phyloP scores from a whole-genome alignment of 92 coral and sea anemone species.

The Actinernus sp. region DNA sequence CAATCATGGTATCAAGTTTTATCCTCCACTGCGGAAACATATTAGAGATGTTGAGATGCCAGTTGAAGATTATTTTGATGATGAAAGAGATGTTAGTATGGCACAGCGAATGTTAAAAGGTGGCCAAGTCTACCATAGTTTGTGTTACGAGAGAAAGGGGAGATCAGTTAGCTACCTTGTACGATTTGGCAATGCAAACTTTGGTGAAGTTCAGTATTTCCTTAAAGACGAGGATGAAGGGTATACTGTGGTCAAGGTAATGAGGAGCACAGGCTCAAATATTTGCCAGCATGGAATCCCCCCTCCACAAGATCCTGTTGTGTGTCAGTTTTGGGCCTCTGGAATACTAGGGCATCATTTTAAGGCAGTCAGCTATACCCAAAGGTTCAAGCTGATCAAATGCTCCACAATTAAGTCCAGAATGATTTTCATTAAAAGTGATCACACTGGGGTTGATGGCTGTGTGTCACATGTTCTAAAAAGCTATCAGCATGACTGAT shows the following conservation, averaged over 20 bases:
- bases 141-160: slow-evolving; percentile 36
- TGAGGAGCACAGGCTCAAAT: slow-evolving; percentile 31
- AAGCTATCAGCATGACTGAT: no score
- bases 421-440: slow-evolving; percentile 47
- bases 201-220: slow-evolving; percentile 64
- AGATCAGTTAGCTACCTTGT: slow-evolving; percentile 67
- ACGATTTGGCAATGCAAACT: slow-evolving; percentile 14
- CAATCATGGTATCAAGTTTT: slow-evolving; percentile 35
- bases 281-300: slow-evolving; percentile 42
- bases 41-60: slow-evolving; percentile 22
- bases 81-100: slow-evolving; percentile 10
- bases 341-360: slow-evolving; percentile 52
- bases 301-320: slow-evolving; percentile 53
- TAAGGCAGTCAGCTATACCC: slow-evolving; percentile 46
- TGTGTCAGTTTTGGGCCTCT: slow-evolving; percentile 42
- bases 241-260: slow-evolving; percentile 46
- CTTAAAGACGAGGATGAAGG: slow-evolving; percentile 42
- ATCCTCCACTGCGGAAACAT: slow-evolving; percentile 29
- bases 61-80: slow-evolving; percentile 39
- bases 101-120: slow-evolving; percentile 58
- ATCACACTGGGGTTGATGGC: slow-evolving; percentile 56
- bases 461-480: slow-evolving; percentile 66
- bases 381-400: slow-evolving; percentile 27
- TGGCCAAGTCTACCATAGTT: slow-evolving; percentile 64
- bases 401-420: slow-evolving; percentile 41